Conservation (phyloP, 2,113 vertebrate genomes). For the Cyphomyrus plagiostoma region DNA sequence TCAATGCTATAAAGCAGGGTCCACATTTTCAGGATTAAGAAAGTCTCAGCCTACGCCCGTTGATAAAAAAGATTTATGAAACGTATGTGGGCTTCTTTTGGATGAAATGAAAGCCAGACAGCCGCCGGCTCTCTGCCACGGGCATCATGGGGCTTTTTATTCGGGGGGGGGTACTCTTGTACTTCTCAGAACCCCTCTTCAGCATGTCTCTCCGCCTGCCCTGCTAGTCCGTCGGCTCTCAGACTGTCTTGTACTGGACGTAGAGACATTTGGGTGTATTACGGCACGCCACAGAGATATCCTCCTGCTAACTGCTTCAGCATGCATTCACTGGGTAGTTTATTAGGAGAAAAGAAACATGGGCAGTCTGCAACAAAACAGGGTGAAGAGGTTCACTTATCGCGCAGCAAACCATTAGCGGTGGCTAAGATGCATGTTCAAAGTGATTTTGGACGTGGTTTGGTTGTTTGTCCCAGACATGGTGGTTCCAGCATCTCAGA, state of each 20-base stretch:
- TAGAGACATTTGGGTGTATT: background rate
- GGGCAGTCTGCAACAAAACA: background rate
- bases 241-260: background rate
- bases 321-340: background rate
- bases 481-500: background rate
- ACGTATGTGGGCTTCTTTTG: background rate
- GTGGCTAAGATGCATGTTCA: background rate
- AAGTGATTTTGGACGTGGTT: background rate
- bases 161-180: background rate
- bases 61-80: background rate
- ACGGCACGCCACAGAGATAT: background rate
- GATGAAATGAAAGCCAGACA: slow-evolving; percentile 6
- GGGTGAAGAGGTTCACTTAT: background rate
- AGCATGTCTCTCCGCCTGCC: background rate
- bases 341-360: background rate
- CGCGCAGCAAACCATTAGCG: background rate
- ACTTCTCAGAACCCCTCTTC: background rate
- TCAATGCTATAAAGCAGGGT: background rate
- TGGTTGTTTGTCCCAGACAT: background rate
- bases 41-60: background rate
- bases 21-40: background rate
- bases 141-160: background rate
- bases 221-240: background rate
- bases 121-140: background rate
- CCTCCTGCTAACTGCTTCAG: background rate